A percentile compares a stretch with the other conserved stretches of the same genome.
Evolutionary conservation across 2,113 vertebrate genomes (phyloP).

Genomic region (Odontophorus gujanensis): DNA sequence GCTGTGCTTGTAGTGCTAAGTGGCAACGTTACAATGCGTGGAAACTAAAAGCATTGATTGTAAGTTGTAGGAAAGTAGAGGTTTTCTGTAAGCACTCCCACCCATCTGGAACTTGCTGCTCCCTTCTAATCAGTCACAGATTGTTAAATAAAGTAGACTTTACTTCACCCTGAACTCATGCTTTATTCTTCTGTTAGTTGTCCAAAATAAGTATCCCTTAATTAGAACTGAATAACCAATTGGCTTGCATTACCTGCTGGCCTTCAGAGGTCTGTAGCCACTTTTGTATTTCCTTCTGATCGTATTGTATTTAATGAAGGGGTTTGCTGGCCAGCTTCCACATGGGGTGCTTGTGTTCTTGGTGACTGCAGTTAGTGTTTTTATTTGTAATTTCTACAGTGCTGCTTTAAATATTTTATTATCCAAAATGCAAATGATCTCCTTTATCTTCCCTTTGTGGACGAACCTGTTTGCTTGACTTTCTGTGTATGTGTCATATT

Average conservation of each 20-base stretch:
- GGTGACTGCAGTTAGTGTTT: conserved; percentile 29
- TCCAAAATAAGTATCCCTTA: conserved; percentile 59
- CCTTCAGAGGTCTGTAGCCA: conserved; percentile 44
- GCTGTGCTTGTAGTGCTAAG: not conserved
- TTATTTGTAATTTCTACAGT: conserved; percentile 32
- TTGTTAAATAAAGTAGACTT: conserved; percentile 63
- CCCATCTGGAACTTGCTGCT: conserved; percentile 68
- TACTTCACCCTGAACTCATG: conserved; percentile 37
- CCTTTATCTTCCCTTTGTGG: conserved; percentile 49
- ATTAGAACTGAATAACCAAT: conserved; percentile 66
- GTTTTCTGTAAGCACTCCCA: conserved; percentile 59
- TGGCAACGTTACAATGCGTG: conserved; percentile 11
- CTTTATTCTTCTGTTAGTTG: conserved; percentile 50
- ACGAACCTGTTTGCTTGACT: conserved; percentile 64
- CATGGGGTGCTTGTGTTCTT: not conserved
- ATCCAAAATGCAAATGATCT: conserved; percentile 26
- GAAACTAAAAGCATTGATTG: conserved; percentile 57
- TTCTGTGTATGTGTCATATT: conserved; percentile 61
- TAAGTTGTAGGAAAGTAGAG: conserved; percentile 56
- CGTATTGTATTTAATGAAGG: conserved; percentile 15
- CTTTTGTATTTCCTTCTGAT: conserved; percentile 44
- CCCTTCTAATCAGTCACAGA: conserved; percentile 70
- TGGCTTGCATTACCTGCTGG: conserved; percentile 66
- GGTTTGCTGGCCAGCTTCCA: conserved; percentile 49
- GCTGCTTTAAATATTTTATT: conserved; percentile 52